These are phyloP conservation scores for Ips typographus DNA, from an alignment of 1,140 invertebrate genomes.

Conservation along the genomic window DNA sequence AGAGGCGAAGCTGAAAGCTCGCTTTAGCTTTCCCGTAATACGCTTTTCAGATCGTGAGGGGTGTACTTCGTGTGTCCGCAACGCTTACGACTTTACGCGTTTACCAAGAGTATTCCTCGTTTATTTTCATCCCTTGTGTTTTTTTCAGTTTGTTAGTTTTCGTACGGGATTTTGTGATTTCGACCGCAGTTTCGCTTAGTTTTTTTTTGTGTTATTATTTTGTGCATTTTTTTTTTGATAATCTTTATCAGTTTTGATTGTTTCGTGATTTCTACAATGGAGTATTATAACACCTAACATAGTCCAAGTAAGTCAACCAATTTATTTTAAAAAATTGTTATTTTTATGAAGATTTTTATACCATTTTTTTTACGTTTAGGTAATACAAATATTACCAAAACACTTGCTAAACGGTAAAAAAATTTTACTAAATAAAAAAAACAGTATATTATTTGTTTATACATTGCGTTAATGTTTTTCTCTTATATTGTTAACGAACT, in stretches of 20 bases:
- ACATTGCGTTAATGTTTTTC: no score
- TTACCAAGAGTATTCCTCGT: background rate
- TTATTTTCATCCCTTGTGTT: slow-evolving; percentile 5
- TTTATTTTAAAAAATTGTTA: no score
- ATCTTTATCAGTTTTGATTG: background rate
- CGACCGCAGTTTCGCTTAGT: slow-evolving; percentile 2
- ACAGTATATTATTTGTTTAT: no score
- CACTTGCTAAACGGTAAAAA: no score
- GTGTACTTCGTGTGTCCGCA: slow-evolving; percentile 20
- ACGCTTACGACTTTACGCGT: slow-evolving; percentile 21
- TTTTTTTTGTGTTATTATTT: slow-evolving; percentile 19
- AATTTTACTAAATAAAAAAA: no score
- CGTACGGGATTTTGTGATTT: background rate
- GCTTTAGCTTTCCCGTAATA: slow-evolving; percentile 19
- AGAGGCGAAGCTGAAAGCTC: slow-evolving; percentile 15
- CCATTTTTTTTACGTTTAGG: no score
- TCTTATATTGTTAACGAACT: no score
- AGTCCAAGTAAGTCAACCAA: no score
- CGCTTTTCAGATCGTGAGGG: slow-evolving; percentile 21
- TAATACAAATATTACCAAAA: no score
- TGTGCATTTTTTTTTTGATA: slow-evolving; percentile 18
- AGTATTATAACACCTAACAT: slow-evolving; percentile 23
- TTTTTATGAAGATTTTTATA: no score
- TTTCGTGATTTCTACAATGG: slow-evolving; percentile 16
- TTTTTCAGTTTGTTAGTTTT: slow-evolving; percentile 4